phyloP scores from a whole-genome alignment of 2,797 vertebrate genomes.

The Sparidentex hasta region DNA sequence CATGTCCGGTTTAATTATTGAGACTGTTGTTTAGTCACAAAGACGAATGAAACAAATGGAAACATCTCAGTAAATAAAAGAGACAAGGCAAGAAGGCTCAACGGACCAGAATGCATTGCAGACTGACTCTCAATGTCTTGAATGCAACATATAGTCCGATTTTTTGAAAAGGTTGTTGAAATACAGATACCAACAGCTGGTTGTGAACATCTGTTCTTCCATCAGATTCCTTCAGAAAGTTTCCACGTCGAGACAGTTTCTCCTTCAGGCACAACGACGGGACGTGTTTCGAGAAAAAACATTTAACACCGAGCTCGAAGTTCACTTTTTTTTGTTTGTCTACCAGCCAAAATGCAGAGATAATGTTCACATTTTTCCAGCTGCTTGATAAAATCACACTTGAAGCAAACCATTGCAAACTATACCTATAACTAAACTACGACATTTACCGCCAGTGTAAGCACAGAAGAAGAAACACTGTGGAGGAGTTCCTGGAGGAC shows the following conservation, averaged over 20 bases:
- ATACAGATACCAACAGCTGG: not conserved
- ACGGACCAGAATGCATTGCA: not conserved
- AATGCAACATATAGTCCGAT: not conserved
- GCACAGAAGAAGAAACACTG: constrained; percentile 2
- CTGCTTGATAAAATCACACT: too few relatives aligned
- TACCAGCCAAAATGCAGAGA: too few relatives aligned
- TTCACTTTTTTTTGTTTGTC: too few relatives aligned
- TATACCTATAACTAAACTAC: too few relatives aligned
- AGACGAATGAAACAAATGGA: not conserved
- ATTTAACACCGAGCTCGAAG: too few relatives aligned
- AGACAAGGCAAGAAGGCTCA: not conserved
- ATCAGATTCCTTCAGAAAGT: not conserved
- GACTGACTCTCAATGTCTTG: not conserved
- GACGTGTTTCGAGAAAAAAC: too few relatives aligned
- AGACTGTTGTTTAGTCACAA: not conserved
- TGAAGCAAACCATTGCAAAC: too few relatives aligned
- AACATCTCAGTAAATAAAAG: not conserved
- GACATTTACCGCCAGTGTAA: constrained; percentile 18
- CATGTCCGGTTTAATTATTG: constrained; percentile 4
- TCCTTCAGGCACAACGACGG: too few relatives aligned
- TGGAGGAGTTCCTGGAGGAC: constrained; percentile 17
- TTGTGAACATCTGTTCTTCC: not conserved
- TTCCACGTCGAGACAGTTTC: too few relatives aligned
- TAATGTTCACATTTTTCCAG: too few relatives aligned
- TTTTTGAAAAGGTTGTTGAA: not conserved